Evolutionary conservation across 2,797 vertebrate species (phyloP).

Genomic region (Chrysocyon brachyurus): DNA sequence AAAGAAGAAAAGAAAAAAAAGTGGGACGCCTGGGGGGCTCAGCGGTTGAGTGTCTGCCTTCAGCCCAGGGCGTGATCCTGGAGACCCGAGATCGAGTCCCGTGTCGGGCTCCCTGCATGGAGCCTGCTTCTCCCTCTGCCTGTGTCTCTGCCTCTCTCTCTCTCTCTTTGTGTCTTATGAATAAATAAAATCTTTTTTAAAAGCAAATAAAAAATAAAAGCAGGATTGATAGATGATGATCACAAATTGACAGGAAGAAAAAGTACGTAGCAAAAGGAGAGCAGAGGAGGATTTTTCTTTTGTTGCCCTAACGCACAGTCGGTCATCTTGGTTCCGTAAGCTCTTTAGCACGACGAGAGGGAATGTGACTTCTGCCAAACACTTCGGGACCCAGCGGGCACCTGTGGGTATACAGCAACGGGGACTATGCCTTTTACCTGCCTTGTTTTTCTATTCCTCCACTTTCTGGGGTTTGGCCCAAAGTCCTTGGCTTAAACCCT

Average conservation of each 20-base stretch:
- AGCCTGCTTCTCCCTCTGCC: no score
- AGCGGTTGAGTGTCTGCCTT: no score
- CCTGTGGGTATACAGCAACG: conserved; percentile 5
- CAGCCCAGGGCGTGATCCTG: no score
- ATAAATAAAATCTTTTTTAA: not conserved
- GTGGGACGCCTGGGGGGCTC: no score
- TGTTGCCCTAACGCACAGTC: conserved; percentile 10
- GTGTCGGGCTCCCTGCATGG: no score
- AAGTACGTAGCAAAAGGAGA: not conserved
- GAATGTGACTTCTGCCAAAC: conserved; percentile 37
- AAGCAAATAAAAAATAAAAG: not conserved
- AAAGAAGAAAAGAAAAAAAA: no score
- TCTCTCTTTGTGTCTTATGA: no score
- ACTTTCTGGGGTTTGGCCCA: not conserved
- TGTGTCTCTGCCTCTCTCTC: no score
- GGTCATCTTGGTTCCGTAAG: not conserved
- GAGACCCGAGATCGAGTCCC: no score
- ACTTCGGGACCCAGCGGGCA: not conserved
- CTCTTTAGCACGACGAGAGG: not conserved
- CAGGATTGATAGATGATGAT: conserved; percentile 35
- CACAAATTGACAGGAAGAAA: conserved; percentile 55
- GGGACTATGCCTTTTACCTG: conserved; percentile 20
- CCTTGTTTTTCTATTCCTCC: conserved; percentile 47
- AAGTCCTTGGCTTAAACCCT: conserved; percentile 50
- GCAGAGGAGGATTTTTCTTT: not conserved